phyloP scores from a whole-genome alignment of 1,140 invertebrate genomes.

The Drosophila suzukii region DNA sequence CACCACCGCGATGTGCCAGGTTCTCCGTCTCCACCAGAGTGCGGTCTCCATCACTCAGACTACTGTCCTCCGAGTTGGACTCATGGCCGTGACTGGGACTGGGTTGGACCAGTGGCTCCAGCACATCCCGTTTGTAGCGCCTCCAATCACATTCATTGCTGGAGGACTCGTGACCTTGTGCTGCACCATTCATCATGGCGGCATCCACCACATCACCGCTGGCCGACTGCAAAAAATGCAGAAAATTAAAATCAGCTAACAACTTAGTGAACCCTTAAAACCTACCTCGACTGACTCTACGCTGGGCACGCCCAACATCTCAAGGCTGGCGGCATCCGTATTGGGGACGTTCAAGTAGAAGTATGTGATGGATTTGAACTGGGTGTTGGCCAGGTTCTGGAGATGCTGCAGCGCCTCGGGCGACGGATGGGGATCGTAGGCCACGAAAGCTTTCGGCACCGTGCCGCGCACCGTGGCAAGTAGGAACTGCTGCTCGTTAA shows the following conservation, averaged over 20 bases:
- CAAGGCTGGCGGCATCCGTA: constrained; percentile 86
- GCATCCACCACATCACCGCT: constrained; percentile 77
- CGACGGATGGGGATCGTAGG: constrained; percentile 65
- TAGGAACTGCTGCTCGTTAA: constrained; percentile 69
- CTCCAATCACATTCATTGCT: constrained; percentile 64
- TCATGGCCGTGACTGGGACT: constrained; percentile 84
- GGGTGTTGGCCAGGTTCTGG: constrained; percentile 64
- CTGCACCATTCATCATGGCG: constrained; percentile 71
- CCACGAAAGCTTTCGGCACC: constrained; percentile 68
- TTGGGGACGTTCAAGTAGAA: constrained; percentile 87
- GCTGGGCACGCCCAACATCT: constrained; percentile 86
- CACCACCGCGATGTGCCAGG: constrained; percentile 85
- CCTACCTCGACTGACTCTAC: constrained; percentile 72
- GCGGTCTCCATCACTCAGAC: constrained; percentile 90
- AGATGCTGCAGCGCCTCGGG: constrained; percentile 65
- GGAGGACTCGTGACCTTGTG: constrained; percentile 8
- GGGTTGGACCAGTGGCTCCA: constrained; percentile 47
- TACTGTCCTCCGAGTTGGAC: constrained; percentile 92
- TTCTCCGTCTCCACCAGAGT: constrained; percentile 87
- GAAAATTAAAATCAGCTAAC: neutral
- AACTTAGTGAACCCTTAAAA: neutral
- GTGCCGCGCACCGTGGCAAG: constrained; percentile 80
- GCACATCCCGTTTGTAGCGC: constrained; percentile 58
- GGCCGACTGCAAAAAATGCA: constrained; percentile 5
- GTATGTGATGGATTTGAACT: constrained; percentile 86